These are phyloP conservation scores for Octomys mimax DNA, from an alignment of 2,797 vertebrate genomes.

Conservation along the genomic window DNA sequence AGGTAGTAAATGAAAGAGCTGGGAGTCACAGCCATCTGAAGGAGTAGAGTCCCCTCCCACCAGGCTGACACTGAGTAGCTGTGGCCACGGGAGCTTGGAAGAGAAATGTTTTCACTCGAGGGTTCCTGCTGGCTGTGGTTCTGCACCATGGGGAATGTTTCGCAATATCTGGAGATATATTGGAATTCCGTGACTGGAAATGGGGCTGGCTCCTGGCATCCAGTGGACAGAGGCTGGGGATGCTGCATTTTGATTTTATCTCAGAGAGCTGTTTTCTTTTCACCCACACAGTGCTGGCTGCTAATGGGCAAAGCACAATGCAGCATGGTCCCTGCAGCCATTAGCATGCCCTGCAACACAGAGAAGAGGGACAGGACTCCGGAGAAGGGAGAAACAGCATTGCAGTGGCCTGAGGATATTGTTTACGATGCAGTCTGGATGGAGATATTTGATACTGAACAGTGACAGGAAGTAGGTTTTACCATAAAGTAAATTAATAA, in stretches of 20 bases:
- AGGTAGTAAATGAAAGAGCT: background rate
- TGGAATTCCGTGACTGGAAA: background rate
- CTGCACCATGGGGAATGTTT: background rate
- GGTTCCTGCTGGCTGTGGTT: background rate
- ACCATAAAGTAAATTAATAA: background rate
- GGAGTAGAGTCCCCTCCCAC: background rate
- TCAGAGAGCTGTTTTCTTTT: conserved; percentile 68
- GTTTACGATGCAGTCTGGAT: background rate
- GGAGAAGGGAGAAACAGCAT: background rate
- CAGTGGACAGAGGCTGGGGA: background rate
- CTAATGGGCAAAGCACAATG: conserved; percentile 66
- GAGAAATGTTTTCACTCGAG: background rate
- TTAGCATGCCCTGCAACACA: conserved; percentile 59
- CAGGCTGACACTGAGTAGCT: background rate
- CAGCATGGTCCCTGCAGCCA: conserved; percentile 58
- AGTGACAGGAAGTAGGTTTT: conserved; percentile 48
- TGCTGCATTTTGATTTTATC: conserved; percentile 10
- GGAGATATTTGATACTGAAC: conserved; percentile 47
- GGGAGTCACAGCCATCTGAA: background rate
- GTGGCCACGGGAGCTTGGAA: background rate
- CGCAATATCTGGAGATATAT: background rate
- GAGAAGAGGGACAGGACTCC: background rate
- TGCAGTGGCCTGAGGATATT: conserved; percentile 53
- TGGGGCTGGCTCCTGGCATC: background rate
- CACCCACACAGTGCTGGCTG: conserved; percentile 33